Percentiles rank a stretch among this genome's conserved stretches.
These are phyloP conservation scores for Acanthaster planci DNA, from an alignment of 35 echinoderm and acorn worm genomes.

Conservation along the genomic window DNA sequence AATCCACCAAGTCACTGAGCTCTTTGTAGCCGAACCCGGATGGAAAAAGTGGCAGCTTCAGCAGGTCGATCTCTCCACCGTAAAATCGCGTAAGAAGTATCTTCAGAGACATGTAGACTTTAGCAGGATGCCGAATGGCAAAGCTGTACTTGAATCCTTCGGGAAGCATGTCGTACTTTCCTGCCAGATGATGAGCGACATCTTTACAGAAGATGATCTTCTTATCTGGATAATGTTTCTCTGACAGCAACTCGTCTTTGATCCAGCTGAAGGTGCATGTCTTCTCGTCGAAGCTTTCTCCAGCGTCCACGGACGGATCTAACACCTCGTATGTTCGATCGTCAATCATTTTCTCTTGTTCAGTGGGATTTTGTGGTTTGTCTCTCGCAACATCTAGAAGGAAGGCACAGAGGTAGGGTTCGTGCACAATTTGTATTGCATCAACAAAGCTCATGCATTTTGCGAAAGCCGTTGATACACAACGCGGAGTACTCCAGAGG, in stretches of 20 bases:
- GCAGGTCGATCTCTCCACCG: neutral
- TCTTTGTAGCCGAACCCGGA: slow-evolving; percentile 25
- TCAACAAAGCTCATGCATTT: slow-evolving; percentile 53
- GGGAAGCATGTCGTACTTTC: slow-evolving; percentile 44
- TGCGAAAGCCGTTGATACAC: slow-evolving; percentile 32
- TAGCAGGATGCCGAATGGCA: slow-evolving; percentile 46
- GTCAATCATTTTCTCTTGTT: too few relatives aligned
- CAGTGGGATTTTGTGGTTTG: too few relatives aligned
- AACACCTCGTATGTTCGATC: too few relatives aligned
- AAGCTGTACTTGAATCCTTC: slow-evolving; percentile 48
- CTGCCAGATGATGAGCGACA: slow-evolving; percentile 10
- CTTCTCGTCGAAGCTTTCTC: neutral
- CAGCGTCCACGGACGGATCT: neutral
- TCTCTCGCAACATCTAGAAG: too few relatives aligned
- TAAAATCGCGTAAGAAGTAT: neutral
- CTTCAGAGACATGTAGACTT: slow-evolving; percentile 33
- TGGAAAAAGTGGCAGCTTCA: slow-evolving; percentile 27
- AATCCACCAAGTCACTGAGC: slow-evolving; percentile 41
- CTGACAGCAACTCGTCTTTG: neutral
- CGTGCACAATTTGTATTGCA: slow-evolving; percentile 26
- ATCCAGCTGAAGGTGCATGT: neutral
- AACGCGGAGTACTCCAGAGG: slow-evolving; percentile 30
- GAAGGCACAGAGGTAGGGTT: slow-evolving; percentile 28
- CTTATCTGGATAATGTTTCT: neutral
- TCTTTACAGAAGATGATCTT: slow-evolving; percentile 50